phyloP scores from a whole-genome alignment of 2,888 invertebrate genomes.

The Meta bourneti region DNA sequence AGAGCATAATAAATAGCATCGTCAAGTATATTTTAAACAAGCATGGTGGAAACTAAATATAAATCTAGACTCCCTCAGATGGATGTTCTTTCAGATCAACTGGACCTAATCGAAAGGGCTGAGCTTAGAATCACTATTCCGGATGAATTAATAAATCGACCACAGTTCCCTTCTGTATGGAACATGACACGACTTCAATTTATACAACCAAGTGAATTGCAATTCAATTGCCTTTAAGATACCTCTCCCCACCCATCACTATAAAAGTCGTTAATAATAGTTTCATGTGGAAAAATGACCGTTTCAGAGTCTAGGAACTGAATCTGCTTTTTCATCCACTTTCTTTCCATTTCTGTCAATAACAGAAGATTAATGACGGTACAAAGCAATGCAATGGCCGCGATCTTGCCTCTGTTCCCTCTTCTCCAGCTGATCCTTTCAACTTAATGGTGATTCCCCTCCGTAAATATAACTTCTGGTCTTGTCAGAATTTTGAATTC shows the following conservation, averaged over 20 bases:
- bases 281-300: constrained; percentile 51
- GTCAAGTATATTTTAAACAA: too few relatives aligned
- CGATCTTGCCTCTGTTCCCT: background rate
- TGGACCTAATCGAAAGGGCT: too few relatives aligned
- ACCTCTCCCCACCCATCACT: constrained; percentile 27
- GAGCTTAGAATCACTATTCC: too few relatives aligned
- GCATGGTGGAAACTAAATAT: too few relatives aligned
- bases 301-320: background rate
- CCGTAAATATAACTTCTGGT: constrained; percentile 57
- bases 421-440: background rate
- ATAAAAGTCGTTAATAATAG: constrained; percentile 52
- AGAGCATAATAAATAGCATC: too few relatives aligned
- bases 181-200: background rate
- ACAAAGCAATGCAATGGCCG: background rate
- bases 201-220: constrained; percentile 34
- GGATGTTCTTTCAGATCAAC: too few relatives aligned
- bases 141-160: background rate
- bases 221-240: constrained; percentile 31
- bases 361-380: constrained; percentile 58
- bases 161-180: background rate
- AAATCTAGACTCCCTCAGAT: too few relatives aligned
- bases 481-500: constrained; percentile 56
- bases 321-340: constrained; percentile 37
- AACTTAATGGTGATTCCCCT: constrained; percentile 43
- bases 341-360: constrained; percentile 47